These are phyloP conservation scores for Thyatira batis DNA, from an alignment of 2,888 invertebrate genomes.

Conservation along the genomic window DNA sequence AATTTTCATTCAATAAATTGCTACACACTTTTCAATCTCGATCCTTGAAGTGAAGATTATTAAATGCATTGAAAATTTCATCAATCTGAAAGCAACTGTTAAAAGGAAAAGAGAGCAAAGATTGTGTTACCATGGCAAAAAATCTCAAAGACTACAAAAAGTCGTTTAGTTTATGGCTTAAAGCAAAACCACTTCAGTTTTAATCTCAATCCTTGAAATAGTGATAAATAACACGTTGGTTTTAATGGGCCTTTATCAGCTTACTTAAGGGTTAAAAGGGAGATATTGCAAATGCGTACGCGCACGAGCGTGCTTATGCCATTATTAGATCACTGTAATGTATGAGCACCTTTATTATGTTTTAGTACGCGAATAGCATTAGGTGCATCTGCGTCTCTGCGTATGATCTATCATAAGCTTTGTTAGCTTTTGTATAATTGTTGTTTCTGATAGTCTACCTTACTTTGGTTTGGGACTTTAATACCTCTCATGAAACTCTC, in stretches of 20 bases:
- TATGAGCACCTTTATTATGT: not conserved
- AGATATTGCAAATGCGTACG: constrained; percentile 22
- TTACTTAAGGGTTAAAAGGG: constrained; percentile 36
- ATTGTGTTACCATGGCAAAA: not conserved
- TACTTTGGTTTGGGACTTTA: too few relatives aligned
- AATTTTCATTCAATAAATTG: not conserved
- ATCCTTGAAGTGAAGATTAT: too few relatives aligned
- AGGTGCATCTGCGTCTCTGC: not conserved
- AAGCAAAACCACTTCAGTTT: constrained; percentile 1
- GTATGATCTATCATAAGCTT: not conserved
- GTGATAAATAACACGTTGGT: constrained; percentile 49
- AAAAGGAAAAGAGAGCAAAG: not conserved
- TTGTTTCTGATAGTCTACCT: too few relatives aligned
- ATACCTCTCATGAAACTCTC: too few relatives aligned
- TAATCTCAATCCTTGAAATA: constrained; percentile 37
- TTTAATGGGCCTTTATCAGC: constrained; percentile 53
- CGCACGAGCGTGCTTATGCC: not conserved
- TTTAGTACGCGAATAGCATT: not conserved
- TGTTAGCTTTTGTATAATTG: not conserved
- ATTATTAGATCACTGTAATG: not conserved
- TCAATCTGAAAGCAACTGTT: too few relatives aligned
- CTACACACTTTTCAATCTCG: too few relatives aligned
- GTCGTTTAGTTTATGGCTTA: not conserved
- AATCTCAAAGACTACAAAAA: not conserved
- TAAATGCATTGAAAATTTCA: too few relatives aligned